Evolutionary conservation across 2,113 vertebrate genomes (phyloP), one percentile per base, ranked within the genome.

Genomic region (Semnornis frantzii): DNA sequence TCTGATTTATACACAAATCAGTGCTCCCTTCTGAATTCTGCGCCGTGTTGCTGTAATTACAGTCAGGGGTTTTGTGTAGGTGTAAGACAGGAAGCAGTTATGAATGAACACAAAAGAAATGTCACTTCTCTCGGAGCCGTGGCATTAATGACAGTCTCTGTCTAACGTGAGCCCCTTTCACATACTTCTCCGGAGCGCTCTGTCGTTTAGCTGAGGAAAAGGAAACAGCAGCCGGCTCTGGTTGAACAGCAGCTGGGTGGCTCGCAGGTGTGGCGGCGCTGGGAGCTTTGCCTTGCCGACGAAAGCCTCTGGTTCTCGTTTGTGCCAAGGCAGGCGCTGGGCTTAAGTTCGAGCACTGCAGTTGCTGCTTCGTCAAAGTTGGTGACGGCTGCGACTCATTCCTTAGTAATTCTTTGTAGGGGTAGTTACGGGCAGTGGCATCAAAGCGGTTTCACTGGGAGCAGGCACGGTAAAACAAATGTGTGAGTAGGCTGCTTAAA

Each of bases 51-150:
- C 84, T 95, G 74, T 96, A 97, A 97, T 97, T 97, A 96, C 58
- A 96, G 96, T 97, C 95, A 91, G 96, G 96, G 91, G 92, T 96
- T 97, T 94, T 96, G 92, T 95, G 96, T 97, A 97, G 97, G 96
- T 97, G 97, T 97, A 94, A 97, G 95, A 96, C 93, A 95, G 96
- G 94, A 97, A 97, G 96, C 96, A 97, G 97, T 97, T 96, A 96
- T 87, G 95, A 87, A 90, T 11, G 33, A 96, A 84, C 82, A 68
- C 92, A 95, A 97, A 96, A 83, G 90, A 96, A 93, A 94, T 84
- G 85, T 97, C 78, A 77, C 71, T 95, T 92, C 94, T 89, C 93
- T 95, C 84, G 79, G 50, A 97, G 84, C n/a, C 9, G 25, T 93
- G 83, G 82, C 58, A 94, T 96, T 97, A 96, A 93, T 3, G 59